Base-by-base conservation (phyloP, 92 coral and sea anemone species). In the Epizoanthus illoricatus region DNA sequence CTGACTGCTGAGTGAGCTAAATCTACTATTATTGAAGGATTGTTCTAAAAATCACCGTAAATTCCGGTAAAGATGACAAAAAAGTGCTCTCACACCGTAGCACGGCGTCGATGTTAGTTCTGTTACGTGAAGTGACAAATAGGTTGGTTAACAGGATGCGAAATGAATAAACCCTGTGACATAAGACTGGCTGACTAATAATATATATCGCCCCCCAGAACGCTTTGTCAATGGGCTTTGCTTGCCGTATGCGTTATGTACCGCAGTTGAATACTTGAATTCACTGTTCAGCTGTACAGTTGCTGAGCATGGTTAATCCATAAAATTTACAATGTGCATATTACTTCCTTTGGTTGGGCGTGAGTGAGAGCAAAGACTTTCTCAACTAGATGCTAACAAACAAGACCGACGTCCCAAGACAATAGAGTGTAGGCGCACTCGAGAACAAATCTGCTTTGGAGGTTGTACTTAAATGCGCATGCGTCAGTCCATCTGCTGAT, bases 121-220 rank as follows among this genome's bases (percentile, higher is more conserved):
- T 78, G 71, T 75, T 42, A 19, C 59, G n/a, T 23, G 71, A 78
- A 78, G 47, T 43, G 73, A 68, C 73, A 78, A 63, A 43, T 21
- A 78, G 15, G 42, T 16, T 47, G 61, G 61, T 63, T 78, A 63
- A 10, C 71, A 63, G 54, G 61, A 28, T 19, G 12, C 10, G 58
- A 41, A 56, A 63, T 7, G 10, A 62, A 63, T 43, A 62, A 52
- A 45, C 21, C 69, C 28, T 11, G 71, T 40, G 71, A 62, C 82
- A 55, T 69, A 62, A 71, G 90, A 80, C 3, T 52, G 13, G 12
- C 56, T 52, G 56, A 52, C 56, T 52, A 52, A 52, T 52, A 52
- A 52, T 86, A 88, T 80, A 69, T 81, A 81, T 80, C 72, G 84
- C 97, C 97, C 97, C 97, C 97, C 87, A 84, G 80, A 84, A 85